phyloP scores from a whole-genome alignment of 2,797 vertebrate genomes.

The Enteromius paludinosus region DNA sequence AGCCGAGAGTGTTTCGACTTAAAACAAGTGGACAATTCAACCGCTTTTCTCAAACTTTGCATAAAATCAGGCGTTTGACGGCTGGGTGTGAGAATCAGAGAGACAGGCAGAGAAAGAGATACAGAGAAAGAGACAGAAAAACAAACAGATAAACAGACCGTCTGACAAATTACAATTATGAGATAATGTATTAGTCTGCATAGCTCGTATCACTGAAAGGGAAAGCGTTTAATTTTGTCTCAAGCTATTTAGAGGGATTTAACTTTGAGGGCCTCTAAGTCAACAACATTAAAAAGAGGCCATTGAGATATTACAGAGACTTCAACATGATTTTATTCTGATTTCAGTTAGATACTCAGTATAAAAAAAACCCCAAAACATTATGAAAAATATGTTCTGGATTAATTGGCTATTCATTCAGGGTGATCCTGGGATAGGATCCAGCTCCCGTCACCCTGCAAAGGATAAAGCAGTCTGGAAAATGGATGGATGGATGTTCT shows the following conservation, averaged over 20 bases:
- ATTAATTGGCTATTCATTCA: background rate
- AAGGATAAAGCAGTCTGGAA: background rate
- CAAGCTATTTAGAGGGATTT: slow-evolving; percentile 33
- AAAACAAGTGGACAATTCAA: slow-evolving; percentile 75
- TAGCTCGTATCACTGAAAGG: slow-evolving; percentile 10
- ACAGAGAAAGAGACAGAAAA: slow-evolving; percentile 32
- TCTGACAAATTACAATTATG: slow-evolving; percentile 33
- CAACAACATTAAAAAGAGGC: slow-evolving; percentile 17
- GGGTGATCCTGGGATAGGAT: background rate
- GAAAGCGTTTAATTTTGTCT: slow-evolving; percentile 29
- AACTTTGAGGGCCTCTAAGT: slow-evolving; percentile 9
- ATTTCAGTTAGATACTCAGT: slow-evolving; percentile 14
- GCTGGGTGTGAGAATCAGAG: slow-evolving; percentile 64
- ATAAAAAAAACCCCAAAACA: background rate
- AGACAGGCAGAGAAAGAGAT: slow-evolving; percentile 6
- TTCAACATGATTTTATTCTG: background rate
- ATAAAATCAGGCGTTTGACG: slow-evolving; percentile 64
- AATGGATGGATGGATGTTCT: background rate
- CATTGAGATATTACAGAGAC: background rate
- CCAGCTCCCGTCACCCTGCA: background rate
- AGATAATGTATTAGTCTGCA: slow-evolving; percentile 14
- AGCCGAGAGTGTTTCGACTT: slow-evolving; percentile 66
- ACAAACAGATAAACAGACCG: slow-evolving; percentile 13
- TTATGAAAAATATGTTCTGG: background rate
- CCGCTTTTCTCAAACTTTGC: slow-evolving; percentile 66